Evolutionary conservation across 2,888 invertebrate species (phyloP).

Genomic region (Tuta absoluta): DNA sequence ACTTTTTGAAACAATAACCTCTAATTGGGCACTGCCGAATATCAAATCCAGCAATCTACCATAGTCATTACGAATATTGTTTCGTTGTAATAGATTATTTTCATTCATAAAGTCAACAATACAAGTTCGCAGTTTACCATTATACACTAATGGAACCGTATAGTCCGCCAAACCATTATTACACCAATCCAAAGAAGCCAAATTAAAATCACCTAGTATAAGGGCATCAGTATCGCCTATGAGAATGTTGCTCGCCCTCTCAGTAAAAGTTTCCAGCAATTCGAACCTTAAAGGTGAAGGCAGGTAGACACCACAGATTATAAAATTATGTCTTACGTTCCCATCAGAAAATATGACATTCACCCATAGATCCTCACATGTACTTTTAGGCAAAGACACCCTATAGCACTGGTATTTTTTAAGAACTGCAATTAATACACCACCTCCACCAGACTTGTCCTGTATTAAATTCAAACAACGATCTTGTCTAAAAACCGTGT

Average conservation of each 20-base stretch:
- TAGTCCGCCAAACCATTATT: too few species aligned
- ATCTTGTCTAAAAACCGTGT: not conserved
- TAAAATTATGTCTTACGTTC: not conserved
- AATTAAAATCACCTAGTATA: too few species aligned
- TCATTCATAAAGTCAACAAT: not conserved
- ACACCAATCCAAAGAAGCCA: too few species aligned
- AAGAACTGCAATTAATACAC: not conserved
- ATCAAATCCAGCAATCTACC: not conserved
- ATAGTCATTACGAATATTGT: not conserved
- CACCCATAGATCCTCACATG: not conserved
- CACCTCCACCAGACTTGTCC: not conserved
- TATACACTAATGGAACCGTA: too few species aligned
- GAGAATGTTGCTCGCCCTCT: too few species aligned
- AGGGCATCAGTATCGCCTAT: too few species aligned
- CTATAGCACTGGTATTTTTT: slow-evolving; percentile 1
- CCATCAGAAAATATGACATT: not conserved
- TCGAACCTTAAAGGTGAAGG: too few species aligned
- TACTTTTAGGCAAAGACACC: not conserved
- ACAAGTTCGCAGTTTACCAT: too few species aligned
- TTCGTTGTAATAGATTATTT: not conserved
- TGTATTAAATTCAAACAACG: not conserved
- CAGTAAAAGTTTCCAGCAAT: too few species aligned
- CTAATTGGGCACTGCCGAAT: not conserved
- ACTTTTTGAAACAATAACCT: not conserved
- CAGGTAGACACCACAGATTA: not conserved